Evolutionary conservation across 2,797 vertebrate genomes (phyloP).

Genomic region (Sebastes hubbsi): DNA sequence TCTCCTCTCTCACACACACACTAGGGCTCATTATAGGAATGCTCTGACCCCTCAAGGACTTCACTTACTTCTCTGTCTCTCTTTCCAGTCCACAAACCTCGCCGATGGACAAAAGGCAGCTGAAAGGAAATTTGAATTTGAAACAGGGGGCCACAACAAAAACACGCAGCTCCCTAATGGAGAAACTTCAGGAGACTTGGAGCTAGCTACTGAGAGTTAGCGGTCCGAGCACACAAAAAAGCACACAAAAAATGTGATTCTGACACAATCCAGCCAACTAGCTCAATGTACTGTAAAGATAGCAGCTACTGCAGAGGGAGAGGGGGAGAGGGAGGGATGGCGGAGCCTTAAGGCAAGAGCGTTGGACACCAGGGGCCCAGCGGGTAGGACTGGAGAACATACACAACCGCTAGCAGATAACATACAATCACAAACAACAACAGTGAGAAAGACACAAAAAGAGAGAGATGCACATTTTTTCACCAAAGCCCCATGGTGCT

Average conservation of each 20-base stretch:
- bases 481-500: background rate
- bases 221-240: background rate
- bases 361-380: constrained; percentile 53
- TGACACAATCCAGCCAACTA: constrained; percentile 57
- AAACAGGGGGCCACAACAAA: constrained; percentile 78
- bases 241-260: constrained; percentile 54
- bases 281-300: constrained; percentile 64
- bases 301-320: constrained; percentile 63
- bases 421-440: constrained; percentile 24
- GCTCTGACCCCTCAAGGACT: constrained; percentile 75
- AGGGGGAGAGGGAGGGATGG: constrained; percentile 30
- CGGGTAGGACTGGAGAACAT: constrained; percentile 36
- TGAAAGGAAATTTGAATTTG: constrained; percentile 85
- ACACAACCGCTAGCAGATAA: constrained; percentile 22
- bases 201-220: constrained; percentile 58
- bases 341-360: constrained; percentile 41
- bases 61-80: constrained; percentile 74
- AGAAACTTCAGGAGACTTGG: constrained; percentile 63
- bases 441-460: background rate
- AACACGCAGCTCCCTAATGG: constrained; percentile 58
- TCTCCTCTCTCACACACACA: constrained; percentile 20
- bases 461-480: background rate
- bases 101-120: constrained; percentile 77
- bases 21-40: constrained; percentile 71
- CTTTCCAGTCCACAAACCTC: constrained; percentile 84